phyloP scores from a whole-genome alignment of 2,888 invertebrate species.

The Drosophila paucipuncta region DNA sequence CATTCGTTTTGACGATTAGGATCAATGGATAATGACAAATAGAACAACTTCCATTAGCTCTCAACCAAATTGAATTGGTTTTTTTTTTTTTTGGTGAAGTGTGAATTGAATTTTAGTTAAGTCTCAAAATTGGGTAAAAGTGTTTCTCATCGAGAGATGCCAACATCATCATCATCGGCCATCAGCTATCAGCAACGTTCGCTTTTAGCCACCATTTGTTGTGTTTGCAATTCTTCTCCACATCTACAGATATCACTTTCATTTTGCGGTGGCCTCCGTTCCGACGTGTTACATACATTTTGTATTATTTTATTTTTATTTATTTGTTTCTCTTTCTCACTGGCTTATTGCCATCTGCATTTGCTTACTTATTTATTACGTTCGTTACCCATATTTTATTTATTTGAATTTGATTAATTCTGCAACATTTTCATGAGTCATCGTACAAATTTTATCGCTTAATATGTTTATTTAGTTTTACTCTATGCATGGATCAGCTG shows the following conservation, averaged over 20 bases:
- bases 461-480: slow-evolving; percentile 41
- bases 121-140: slow-evolving; percentile 42
- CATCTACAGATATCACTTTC: slow-evolving; percentile 66
- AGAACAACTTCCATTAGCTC: not conserved
- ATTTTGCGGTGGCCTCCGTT: slow-evolving; percentile 47
- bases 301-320: slow-evolving; percentile 13
- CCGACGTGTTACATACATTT: slow-evolving; percentile 15
- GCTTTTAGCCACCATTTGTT: slow-evolving; percentile 38
- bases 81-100: not conserved
- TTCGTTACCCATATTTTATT: slow-evolving; percentile 38
- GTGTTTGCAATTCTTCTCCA: slow-evolving; percentile 57
- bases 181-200: slow-evolving; percentile 16
- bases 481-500: slow-evolving; percentile 58
- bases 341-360: slow-evolving; percentile 21
- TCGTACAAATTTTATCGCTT: slow-evolving; percentile 33
- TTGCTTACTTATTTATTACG: slow-evolving; percentile 18
- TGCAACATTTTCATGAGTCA: slow-evolving; percentile 43
- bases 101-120: slow-evolving; percentile 4
- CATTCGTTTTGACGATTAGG: not conserved
- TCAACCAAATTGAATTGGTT: not conserved
- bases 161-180: slow-evolving; percentile 30
- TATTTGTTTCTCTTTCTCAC: slow-evolving; percentile 20
- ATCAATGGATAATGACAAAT: not conserved
- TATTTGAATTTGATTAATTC: slow-evolving; percentile 24
- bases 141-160: slow-evolving; percentile 30